Evolutionary conservation across 2,113 vertebrate species (phyloP).

Genomic region (Dicerorhinus sumatrensis): DNA sequence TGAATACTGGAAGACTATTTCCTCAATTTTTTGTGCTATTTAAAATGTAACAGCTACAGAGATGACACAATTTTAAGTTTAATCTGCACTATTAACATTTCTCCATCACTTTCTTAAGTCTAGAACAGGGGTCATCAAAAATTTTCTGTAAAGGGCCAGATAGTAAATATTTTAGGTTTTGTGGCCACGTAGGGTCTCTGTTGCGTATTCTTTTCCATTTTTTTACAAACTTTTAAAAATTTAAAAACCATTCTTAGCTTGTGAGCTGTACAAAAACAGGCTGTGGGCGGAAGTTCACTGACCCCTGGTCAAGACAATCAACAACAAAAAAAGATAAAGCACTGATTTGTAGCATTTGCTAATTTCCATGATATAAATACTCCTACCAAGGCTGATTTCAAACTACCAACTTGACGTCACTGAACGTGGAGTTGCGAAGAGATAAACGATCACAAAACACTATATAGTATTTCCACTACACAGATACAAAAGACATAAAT

Average conservation of each 20-base stretch:
- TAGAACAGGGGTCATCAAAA: not conserved
- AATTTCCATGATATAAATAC: slow-evolving; percentile 32
- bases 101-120: slow-evolving; percentile 36
- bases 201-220: not conserved
- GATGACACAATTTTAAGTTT: slow-evolving; percentile 13
- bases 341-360: slow-evolving; percentile 35
- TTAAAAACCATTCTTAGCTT: slow-evolving; percentile 42
- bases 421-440: not conserved
- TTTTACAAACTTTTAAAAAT: slow-evolving; percentile 40
- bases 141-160: not conserved
- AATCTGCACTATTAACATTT: not conserved
- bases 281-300: not conserved
- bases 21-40: not conserved
- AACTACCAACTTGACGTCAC: not conserved
- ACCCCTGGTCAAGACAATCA: slow-evolving; percentile 49
- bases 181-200: not conserved
- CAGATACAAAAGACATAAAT: not conserved
- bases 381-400: not conserved
- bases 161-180: slow-evolving; percentile 53
- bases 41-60: slow-evolving; percentile 16
- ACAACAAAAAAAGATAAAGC: slow-evolving; percentile 50
- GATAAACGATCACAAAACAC: not conserved
- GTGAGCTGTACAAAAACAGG: not conserved
- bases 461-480: not conserved
- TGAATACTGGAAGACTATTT: slow-evolving; percentile 5